Evolutionary conservation across 2,888 invertebrate genomes (phyloP).

Genomic region (Cryptus armator): DNA sequence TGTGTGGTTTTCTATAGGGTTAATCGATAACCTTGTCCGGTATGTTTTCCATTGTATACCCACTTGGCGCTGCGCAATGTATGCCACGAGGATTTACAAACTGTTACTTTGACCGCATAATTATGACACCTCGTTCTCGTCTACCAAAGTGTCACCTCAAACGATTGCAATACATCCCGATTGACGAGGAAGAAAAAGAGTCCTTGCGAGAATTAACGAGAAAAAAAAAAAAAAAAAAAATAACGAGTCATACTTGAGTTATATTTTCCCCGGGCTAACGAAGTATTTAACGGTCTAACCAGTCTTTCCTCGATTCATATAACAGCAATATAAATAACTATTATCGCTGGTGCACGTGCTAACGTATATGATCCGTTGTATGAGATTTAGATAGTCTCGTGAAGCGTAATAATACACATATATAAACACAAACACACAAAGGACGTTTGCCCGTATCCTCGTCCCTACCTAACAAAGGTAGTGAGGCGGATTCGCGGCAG

Average conservation of each 20-base stretch:
- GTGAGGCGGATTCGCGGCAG: conserved; percentile 15
- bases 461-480: not conserved
- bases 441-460: not conserved
- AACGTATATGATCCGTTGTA: conserved; percentile 8
- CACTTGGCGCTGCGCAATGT: conserved; percentile 7
- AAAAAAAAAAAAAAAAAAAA: not conserved
- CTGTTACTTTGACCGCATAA: conserved; percentile 22
- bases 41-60: not conserved
- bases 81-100: conserved; percentile 21
- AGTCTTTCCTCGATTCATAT: not conserved
- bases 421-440: not conserved
- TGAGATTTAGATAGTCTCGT: conserved; percentile 29
- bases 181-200: not conserved
- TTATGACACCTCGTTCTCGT: not conserved
- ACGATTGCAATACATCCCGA: not conserved
- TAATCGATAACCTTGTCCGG: not conserved
- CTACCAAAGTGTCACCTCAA: not conserved
- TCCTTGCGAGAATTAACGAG: not conserved
- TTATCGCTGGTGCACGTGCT: conserved; percentile 3
- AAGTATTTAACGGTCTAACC: not conserved
- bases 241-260: not conserved
- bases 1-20: no score
- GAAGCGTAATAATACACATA: not conserved
- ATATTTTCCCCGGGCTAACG: not conserved
- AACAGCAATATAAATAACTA: not conserved